phyloP scores from a whole-genome alignment of 2,888 invertebrate species.

The Parelbella ahira region DNA sequence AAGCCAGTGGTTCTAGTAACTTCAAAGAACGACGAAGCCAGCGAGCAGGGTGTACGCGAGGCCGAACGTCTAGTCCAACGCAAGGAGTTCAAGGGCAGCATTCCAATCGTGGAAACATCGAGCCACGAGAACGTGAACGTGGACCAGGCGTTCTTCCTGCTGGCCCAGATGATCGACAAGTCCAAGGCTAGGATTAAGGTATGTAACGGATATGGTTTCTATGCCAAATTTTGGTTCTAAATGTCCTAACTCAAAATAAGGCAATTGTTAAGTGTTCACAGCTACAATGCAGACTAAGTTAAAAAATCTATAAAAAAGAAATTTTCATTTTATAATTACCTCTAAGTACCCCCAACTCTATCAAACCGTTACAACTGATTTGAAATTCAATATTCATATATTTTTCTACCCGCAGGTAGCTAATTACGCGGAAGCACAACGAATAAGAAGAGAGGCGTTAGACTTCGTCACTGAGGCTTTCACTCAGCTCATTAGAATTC shows the following conservation, averaged over 20 bases:
- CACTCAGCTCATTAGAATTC: slow-evolving; percentile 90
- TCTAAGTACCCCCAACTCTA: too few species aligned
- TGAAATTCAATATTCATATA: too few species aligned
- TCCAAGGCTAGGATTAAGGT: slow-evolving; percentile 87
- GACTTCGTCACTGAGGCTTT: slow-evolving; percentile 96
- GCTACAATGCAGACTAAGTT: too few species aligned
- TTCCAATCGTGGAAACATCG: slow-evolving; percentile 96
- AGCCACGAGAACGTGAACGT: slow-evolving; percentile 98
- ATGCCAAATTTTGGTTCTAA: too few species aligned
- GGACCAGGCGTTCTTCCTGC: slow-evolving; percentile 92
- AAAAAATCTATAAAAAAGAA: too few species aligned
- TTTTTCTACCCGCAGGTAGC: slow-evolving; percentile 54
- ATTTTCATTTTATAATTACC: too few species aligned
- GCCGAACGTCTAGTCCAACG: slow-evolving; percentile 91
- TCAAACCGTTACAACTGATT: too few species aligned
- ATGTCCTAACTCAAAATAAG: too few species aligned
- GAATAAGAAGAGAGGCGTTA: slow-evolving; percentile 91
- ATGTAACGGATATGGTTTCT: too few species aligned
- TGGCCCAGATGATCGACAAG: slow-evolving; percentile 96
- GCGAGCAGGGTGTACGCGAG: slow-evolving; percentile 92
- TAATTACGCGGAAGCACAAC: slow-evolving; percentile 87
- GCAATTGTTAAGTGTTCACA: too few species aligned
- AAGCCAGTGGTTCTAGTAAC: slow-evolving; percentile 97
- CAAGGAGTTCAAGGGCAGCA: slow-evolving; percentile 94
- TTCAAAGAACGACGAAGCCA: slow-evolving; percentile 96